These are phyloP conservation scores for Brachystomella parvula DNA, from an alignment of 1,140 invertebrate genomes.

Conservation along the genomic window DNA sequence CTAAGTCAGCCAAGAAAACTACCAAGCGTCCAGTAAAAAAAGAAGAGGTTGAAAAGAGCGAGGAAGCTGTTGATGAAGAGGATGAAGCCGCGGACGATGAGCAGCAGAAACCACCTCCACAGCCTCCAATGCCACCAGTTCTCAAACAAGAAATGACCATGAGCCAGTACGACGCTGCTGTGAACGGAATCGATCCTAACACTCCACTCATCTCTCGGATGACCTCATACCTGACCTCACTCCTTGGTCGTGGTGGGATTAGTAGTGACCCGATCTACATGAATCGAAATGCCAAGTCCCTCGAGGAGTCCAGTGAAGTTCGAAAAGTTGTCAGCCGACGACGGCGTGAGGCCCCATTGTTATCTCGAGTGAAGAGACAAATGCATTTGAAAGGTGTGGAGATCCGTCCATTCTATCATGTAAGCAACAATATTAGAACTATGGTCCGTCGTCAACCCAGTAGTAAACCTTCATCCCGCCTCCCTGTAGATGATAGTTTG, in stretches of 20 bases:
- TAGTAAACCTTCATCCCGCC: background rate
- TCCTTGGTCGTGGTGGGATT: background rate
- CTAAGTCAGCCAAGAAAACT: background rate
- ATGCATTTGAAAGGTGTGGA: background rate
- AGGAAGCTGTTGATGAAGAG: background rate
- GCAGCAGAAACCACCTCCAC: background rate
- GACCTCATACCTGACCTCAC: background rate
- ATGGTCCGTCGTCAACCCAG: background rate
- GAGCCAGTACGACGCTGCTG: background rate
- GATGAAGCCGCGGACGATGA: background rate
- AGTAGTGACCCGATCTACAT: background rate
- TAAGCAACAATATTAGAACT: conserved; percentile 11
- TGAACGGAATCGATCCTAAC: background rate
- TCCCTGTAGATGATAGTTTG: background rate
- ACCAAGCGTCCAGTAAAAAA: no score
- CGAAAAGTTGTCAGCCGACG: background rate
- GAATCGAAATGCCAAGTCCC: background rate
- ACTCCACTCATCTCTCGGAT: background rate
- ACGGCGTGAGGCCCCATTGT: background rate
- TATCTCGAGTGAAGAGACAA: background rate
- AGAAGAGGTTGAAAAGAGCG: background rate
- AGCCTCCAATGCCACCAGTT: background rate
- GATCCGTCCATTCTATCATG: conserved; percentile 1
- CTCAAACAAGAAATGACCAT: conserved; percentile 4
- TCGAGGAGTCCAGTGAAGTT: background rate